Conservation (phyloP, 2,888 invertebrate genomes). For the Amaurobius ferox region DNA sequence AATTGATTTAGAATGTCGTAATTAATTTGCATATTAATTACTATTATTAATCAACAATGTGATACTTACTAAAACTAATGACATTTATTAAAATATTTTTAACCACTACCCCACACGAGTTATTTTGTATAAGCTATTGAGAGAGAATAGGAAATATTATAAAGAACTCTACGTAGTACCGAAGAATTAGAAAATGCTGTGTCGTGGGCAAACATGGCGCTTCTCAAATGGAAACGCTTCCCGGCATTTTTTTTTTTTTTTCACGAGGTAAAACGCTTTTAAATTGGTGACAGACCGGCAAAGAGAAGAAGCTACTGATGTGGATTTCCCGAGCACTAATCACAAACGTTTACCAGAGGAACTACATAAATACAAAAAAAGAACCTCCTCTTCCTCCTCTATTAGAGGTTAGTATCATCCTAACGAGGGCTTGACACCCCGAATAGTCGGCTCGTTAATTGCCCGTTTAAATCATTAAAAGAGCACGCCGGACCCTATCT, state of each 20-base stretch:
- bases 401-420: constrained; percentile 5
- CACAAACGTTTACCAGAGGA: constrained; percentile 50
- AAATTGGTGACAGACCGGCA: constrained; percentile 44
- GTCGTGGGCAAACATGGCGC: constrained; percentile 43
- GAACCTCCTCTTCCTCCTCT: not conserved
- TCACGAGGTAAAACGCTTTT: constrained; percentile 35
- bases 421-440: constrained; percentile 66
- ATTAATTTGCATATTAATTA: too few species aligned
- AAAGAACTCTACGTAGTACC: too few species aligned
- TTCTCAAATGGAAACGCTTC: not conserved
- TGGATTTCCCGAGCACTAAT: constrained; percentile 47
- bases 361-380: constrained; percentile 1
- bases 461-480: constrained; percentile 72
- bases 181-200: too few species aligned
- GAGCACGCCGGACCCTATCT: constrained; percentile 64
- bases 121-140: too few species aligned
- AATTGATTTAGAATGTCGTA: too few species aligned
- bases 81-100: too few species aligned
- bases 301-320: constrained; percentile 34
- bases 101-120: too few species aligned
- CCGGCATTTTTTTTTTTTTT: not conserved
- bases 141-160: too few species aligned
- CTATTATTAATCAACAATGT: too few species aligned
- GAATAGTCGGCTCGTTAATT: constrained; percentile 70
- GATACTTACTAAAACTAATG: too few species aligned